phyloP scores from a whole-genome alignment of 2,888 invertebrate genomes.

The Lycophotia porphyrea region DNA sequence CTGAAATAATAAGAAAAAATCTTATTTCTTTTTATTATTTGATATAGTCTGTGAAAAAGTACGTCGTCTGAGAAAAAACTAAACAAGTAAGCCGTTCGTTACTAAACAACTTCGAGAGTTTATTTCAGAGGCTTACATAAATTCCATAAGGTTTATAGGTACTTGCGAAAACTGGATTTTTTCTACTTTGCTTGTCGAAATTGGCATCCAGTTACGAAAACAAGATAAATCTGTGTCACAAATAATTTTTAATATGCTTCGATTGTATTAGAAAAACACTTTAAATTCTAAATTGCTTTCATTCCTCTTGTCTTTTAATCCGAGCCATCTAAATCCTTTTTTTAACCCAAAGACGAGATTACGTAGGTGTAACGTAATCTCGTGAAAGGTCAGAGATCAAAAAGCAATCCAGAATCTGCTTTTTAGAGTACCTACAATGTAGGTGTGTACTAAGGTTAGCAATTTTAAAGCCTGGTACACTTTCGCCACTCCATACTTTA shows the following conservation, averaged over 20 bases:
- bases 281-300: constrained; percentile 10
- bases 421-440: neutral
- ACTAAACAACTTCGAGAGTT: constrained; percentile 36
- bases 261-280: constrained; percentile 17
- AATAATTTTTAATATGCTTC: constrained; percentile 22
- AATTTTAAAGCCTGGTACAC: neutral
- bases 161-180: constrained; percentile 11
- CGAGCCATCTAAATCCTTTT: neutral
- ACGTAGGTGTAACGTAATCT: neutral
- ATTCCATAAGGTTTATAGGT: constrained; percentile 49
- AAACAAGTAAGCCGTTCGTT: constrained; percentile 35
- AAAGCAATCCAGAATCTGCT: neutral
- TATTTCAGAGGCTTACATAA: constrained; percentile 43
- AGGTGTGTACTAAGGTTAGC: neutral
- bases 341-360: neutral
- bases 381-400: constrained; percentile 4
- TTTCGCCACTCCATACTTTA: no score
- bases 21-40: constrained; percentile 48
- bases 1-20: constrained; percentile 31
- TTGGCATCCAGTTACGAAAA: constrained; percentile 17
- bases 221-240: constrained; percentile 9
- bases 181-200: constrained; percentile 28
- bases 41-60: constrained; percentile 33
- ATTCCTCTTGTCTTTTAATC: neutral
- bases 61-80: constrained; percentile 16